Percentiles rank a stretch among this genome's conserved stretches.
phyloP scores from a whole-genome alignment of 2,113 vertebrate species.

The Accipiter virgatus region DNA sequence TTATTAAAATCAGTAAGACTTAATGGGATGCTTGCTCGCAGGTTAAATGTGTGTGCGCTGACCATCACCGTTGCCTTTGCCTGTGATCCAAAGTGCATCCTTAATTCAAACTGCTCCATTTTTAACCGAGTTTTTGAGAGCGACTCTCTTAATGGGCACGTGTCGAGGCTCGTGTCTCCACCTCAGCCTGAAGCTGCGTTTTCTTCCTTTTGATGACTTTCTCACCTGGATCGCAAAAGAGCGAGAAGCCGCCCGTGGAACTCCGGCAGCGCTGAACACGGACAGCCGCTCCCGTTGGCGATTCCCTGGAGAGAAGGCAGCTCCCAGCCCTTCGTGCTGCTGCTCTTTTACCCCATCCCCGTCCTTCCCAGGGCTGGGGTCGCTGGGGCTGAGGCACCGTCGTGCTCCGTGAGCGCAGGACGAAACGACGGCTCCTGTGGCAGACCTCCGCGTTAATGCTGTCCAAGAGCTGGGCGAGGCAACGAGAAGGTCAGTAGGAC shows the following conservation, averaged over 20 bases:
- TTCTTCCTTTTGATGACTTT: background rate
- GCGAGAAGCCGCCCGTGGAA: background rate
- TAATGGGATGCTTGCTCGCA: background rate
- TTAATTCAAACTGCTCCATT: background rate
- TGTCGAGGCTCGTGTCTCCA: background rate
- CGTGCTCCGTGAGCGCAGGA: rapidly evolving
- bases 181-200: background rate
- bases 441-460: background rate
- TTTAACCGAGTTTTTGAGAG: background rate
- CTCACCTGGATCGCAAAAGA: background rate
- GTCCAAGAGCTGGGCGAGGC: background rate
- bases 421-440: background rate
- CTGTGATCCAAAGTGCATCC: background rate
- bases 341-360: background rate
- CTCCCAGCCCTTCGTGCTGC: background rate
- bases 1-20: background rate
- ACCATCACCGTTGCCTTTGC: rapidly evolving
- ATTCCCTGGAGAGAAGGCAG: background rate
- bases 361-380: rapidly evolving
- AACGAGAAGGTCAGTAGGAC: background rate
- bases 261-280: rapidly evolving
- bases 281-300: rapidly evolving
- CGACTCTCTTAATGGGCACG: rapidly evolving
- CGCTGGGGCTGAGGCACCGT: rapidly evolving
- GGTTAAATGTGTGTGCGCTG: rapidly evolving